phyloP scores from a whole-genome alignment of 2,888 invertebrate genomes.

The Anthrax anthrax region DNA sequence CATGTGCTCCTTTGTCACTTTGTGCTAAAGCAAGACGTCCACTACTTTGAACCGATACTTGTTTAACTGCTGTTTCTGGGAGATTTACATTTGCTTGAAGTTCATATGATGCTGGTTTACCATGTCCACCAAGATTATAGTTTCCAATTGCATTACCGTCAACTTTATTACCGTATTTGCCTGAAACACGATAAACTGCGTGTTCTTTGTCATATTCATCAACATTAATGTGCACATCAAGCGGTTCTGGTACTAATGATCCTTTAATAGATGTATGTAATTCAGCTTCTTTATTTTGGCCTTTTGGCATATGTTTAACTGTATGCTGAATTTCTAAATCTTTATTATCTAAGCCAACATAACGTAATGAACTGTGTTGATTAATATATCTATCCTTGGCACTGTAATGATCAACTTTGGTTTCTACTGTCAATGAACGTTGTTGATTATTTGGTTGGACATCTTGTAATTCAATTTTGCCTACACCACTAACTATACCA shows the following conservation, averaged over 20 bases:
- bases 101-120: conserved; percentile 37
- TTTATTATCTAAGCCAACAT: conserved; percentile 35
- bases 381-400: conserved; percentile 33
- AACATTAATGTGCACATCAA: conserved; percentile 22
- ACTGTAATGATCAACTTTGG: conserved; percentile 33
- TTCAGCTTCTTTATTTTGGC: conserved; percentile 20
- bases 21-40: conserved; percentile 25
- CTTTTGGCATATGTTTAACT: conserved; percentile 30
- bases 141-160: conserved; percentile 35
- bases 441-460: conserved; percentile 17
- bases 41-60: conserved; percentile 22
- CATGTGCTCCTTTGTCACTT: conserved; percentile 13
- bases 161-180: conserved; percentile 36
- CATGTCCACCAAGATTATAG: conserved; percentile 25
- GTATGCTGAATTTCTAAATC: background rate
- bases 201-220: conserved; percentile 21
- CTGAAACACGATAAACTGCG: conserved; percentile 33
- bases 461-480: conserved; percentile 38
- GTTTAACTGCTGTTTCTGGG: conserved; percentile 42
- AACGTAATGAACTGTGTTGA: conserved; percentile 28
- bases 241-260: conserved; percentile 24
- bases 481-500: conserved; percentile 35
- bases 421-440: conserved; percentile 31
- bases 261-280: conserved; percentile 22
- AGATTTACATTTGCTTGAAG: conserved; percentile 36